Base-by-base conservation (phyloP, 1,140 invertebrate genomes). In the Drosophila azteca region DNA sequence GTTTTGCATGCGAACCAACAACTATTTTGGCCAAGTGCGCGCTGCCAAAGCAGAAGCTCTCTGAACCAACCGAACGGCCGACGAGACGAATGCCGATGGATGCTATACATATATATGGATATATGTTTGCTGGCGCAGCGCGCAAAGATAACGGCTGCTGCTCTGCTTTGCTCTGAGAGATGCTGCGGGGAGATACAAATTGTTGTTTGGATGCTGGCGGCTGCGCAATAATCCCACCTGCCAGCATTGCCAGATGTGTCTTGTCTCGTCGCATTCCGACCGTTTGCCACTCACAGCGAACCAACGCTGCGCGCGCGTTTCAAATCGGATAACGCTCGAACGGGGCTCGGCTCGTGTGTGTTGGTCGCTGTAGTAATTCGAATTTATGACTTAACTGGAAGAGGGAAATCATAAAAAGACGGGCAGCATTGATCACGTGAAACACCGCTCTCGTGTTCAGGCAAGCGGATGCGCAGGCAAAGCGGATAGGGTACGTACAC, bases 1-100 rank as follows among this genome's bases (percentile, higher is more conserved):
- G 83, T 88, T 89, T 88, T 83, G 84, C 84, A 89, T 88, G 83
- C 84, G 84, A 88, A 89, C 83, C 83, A 88, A 88, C 83, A 88
- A 88, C 83, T 88, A 88, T 89, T 89, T 88, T 88, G 83, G 84
- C 83, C 76, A 79, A 83, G 75, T 89, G 72, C 83, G 76, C 84
- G 84, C 65, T 79, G 76, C 61, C 76, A 79, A 77, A 77, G 68
- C 70, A 55, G 71, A 85, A 83, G 82, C 82, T 85, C 83, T 79
- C 83, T 71, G 31, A 50, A 75, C 65, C 51, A 75, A 66, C 53
- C 71, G 48, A 87, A 71, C 57, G 59, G 63, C 50, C 48, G 50
- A 17, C 20, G 53, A 20, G 29, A 22, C 15, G 24, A 35, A 41
- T 61, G 48, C 55, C 63, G 70, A 81, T 46, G 65, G 52, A 77